Evolutionary conservation across 2,797 vertebrate genomes (phyloP), one percentile per base, ranked within the genome.

Genomic region (Oreonectes daqikongensis): DNA sequence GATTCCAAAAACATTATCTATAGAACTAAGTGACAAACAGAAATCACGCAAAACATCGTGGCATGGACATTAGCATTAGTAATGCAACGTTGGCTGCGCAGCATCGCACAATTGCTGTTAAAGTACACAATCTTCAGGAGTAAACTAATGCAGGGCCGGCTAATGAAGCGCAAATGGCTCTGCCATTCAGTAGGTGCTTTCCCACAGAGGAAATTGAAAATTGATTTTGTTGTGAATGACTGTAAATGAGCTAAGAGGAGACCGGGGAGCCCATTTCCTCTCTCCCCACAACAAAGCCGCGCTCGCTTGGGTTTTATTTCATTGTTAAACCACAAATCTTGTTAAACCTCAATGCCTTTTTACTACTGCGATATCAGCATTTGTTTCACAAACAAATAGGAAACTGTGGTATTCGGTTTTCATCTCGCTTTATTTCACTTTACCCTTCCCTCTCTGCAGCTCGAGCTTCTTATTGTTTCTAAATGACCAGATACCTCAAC

Each of bases 201-300:
- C 65, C 57, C 59, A 74, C 57, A 30, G 78, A 65, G 66, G 72
- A 79, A 75, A 79, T 69, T 79, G 66, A 79, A 79, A 79, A 79
- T 75, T 79, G 72, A 79, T 79, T 75, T 79, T 79, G 68, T 69
- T 55, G 72, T 57, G 72, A 79, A 46, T 64, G 66, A 57, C 66
- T 64, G 32, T 61, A 69, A 75, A 79, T 60, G 57, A 75, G 74
- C 65, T 69, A 32, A 60, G 48, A 35, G 64, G 53, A 60, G 26
- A 66, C 42, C 30, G 35, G 30, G 42, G 64, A 52, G 55, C 46
- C 20, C 30, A 69, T 63, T 74, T 61, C 61, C 55, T 46, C 78
- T 74, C 42, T 69, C 64, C 55, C 57, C n/a, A 66, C 48, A 74
- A 68, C 48, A 74, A 64, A 69, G 64, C 63, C 11, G n/a, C 7